A percentile compares a stretch with the other conserved stretches of the same genome.
Evolutionary conservation across 35 echinoderm and acorn worm genomes (phyloP).

Genomic region (Diadema setosum): DNA sequence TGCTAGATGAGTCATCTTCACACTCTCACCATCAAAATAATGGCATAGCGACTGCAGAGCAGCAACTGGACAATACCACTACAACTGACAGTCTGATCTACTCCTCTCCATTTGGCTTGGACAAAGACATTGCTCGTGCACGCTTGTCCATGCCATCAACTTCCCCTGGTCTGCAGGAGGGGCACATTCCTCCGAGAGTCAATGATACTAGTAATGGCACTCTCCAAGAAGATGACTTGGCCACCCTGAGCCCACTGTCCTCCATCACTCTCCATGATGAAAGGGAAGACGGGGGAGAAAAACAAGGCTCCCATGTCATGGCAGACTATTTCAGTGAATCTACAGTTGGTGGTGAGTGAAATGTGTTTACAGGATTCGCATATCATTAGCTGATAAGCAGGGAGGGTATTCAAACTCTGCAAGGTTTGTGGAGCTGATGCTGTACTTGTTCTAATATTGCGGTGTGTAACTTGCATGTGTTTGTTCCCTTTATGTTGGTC

Average conservation of each 20-base stretch:
- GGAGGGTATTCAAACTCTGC: no score
- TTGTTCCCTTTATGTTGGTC: no score
- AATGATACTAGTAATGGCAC: background rate
- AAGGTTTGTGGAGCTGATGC: no score
- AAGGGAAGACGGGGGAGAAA: background rate
- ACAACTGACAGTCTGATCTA: constrained; percentile 4
- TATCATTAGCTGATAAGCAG: no score
- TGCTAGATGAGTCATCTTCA: no score
- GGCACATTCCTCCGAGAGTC: background rate
- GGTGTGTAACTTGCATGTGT: no score
- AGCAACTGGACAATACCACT: background rate
- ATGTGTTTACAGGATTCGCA: no score
- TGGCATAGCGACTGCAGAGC: no score
- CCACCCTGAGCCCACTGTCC: background rate
- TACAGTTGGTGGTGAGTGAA: background rate
- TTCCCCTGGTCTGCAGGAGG: background rate
- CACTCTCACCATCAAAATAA: no score
- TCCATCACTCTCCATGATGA: background rate
- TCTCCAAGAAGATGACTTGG: background rate
- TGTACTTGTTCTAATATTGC: no score
- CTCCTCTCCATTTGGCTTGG: background rate
- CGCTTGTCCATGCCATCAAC: background rate
- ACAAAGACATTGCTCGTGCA: background rate
- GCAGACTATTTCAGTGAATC: constrained; percentile 3
- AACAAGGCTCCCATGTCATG: background rate